Evolutionary conservation across 1,140 invertebrate species (phyloP).

Genomic region (Campoletis sonorensis): DNA sequence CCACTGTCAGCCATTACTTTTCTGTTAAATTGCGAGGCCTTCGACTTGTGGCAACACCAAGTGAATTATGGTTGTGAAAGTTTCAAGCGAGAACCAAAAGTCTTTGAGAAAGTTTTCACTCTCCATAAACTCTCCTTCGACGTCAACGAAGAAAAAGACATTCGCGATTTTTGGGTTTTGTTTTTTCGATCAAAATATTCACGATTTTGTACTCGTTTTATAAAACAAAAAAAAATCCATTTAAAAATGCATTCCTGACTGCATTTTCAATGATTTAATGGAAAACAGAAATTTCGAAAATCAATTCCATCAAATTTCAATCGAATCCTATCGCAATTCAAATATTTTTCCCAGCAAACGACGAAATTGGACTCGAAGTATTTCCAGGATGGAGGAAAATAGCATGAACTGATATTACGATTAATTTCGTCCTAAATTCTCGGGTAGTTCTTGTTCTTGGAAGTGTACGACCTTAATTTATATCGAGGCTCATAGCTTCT

Average conservation of each 20-base stretch:
- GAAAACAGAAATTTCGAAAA: too few species aligned
- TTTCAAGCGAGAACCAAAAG: conserved; percentile 50
- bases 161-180: background rate
- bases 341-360: too few species aligned
- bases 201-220: background rate
- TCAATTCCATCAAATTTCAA: too few species aligned
- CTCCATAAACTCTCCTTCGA: background rate
- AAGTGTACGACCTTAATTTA: conserved; percentile 71
- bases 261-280: too few species aligned
- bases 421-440: conserved; percentile 76
- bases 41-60: conserved; percentile 40
- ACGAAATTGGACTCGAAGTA: too few species aligned
- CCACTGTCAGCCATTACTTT: background rate
- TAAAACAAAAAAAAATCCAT: too few species aligned
- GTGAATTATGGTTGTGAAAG: conserved; percentile 66
- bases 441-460: conserved; percentile 64
- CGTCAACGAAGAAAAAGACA: background rate
- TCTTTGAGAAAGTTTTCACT: conserved; percentile 46
- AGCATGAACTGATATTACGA: conserved; percentile 66
- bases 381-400: background rate
- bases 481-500: conserved; percentile 50
- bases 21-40: conserved; percentile 45
- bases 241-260: too few species aligned
- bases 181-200: background rate
- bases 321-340: too few species aligned